These are phyloP conservation scores for Pituophis catenifer DNA, from an alignment of 2,113 vertebrate genomes.

Conservation along the genomic window DNA sequence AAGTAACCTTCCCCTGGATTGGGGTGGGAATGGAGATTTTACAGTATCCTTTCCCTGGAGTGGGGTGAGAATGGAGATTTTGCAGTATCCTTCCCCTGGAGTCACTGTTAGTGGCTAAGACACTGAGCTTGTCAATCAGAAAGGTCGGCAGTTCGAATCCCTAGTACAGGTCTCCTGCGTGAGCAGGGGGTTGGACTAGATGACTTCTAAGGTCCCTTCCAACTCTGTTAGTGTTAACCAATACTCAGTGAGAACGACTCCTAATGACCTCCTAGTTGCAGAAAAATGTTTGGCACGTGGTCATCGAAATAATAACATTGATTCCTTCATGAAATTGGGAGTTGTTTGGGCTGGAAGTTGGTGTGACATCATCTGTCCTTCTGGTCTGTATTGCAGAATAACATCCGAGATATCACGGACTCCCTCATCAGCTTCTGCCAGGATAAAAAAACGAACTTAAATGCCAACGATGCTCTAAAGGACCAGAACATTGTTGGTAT, in stretches of 20 bases:
- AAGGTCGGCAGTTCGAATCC: too few relatives aligned
- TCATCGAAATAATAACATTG: neutral
- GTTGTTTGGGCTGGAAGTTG: fast-evolving
- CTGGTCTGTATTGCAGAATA: slow-evolving; percentile 67
- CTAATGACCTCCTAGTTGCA: neutral
- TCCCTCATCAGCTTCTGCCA: slow-evolving; percentile 88
- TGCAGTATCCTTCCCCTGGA: too few relatives aligned
- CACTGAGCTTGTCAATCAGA: too few relatives aligned
- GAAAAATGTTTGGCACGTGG: neutral
- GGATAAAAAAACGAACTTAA: slow-evolving; percentile 76
- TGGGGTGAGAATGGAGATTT: too few relatives aligned
- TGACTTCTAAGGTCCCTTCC: too few relatives aligned
- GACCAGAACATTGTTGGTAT: slow-evolving; percentile 79
- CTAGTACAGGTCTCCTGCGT: too few relatives aligned
- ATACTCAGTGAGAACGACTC: neutral
- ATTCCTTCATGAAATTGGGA: neutral
- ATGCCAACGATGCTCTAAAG: slow-evolving; percentile 69
- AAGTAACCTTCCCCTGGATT: too few relatives aligned
- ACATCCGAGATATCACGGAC: slow-evolving; percentile 90
- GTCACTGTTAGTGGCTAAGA: too few relatives aligned
- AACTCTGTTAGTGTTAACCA: neutral
- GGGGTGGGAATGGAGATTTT: too few relatives aligned
- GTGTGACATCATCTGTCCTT: neutral
- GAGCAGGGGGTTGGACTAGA: too few relatives aligned
- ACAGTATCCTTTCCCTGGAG: too few relatives aligned